Evolutionary conservation across 2,888 invertebrate genomes (phyloP), one percentile per base, ranked within the genome.

Genomic region (Heliconius sara): DNA sequence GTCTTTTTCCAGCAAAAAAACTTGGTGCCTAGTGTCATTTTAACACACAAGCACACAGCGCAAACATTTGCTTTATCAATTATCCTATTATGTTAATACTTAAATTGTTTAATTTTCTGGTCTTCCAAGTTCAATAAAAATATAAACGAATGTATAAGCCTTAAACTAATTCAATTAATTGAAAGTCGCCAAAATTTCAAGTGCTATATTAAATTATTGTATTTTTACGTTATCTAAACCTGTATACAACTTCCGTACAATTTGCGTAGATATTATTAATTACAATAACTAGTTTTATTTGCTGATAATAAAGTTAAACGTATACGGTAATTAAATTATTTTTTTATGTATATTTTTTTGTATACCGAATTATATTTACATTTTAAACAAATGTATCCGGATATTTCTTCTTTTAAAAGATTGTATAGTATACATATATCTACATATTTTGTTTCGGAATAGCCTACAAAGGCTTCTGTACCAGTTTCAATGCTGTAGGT

Each of bases 211-310:
- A 68, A 67, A 67, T 39, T 39, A 0, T 30, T 30, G 3, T 30
- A 67, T 39, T 39, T 68, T 52, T 72, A 57, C 30, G 72, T 72
- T 72, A 72, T 57, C 57, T 57, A 30, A 57, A 52, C 57, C 30
- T 22, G 30, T 72, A 72, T 30, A 72, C 2, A 22, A 27, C n/a
- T 78, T 79, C 78, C 66, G 66, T 57, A 73, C 63, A 60, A 67
- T 74, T 74, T 72, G 72, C 27, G 52, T 57, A 27, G 27, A 27
- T 27, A 34, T 34, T 34, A 71, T 47, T 73, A 52, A 60, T 43
- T 72, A 25, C 27, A 34, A n/a, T 34, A 57, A 73, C 66, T 73
- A 25, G 71, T 73, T 68, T 67, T 68, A 47, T 52, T 57, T 67
- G 67, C 30, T 30, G 7, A 34, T 27, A 67, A 76, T 67, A 67